Evolutionary conservation across 2,113 vertebrate genomes (phyloP).

Genomic region (Illadopsis cleaveri): DNA sequence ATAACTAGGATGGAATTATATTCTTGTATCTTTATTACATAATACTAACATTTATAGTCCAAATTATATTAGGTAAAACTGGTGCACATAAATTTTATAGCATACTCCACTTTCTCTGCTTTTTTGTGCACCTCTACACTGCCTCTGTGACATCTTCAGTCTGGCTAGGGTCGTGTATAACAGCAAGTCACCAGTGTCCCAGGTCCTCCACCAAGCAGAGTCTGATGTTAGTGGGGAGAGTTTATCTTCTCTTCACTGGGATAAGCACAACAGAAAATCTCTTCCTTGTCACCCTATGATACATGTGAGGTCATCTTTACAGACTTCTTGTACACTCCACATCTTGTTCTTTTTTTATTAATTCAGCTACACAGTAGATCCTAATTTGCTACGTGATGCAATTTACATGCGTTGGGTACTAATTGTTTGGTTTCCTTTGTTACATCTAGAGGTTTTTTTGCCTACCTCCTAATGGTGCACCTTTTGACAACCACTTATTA

Average conservation of each 20-base stretch:
- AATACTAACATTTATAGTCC: neutral
- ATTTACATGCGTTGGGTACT: neutral
- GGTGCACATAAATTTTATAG: neutral
- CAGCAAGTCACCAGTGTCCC: neutral
- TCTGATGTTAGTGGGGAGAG: too few species aligned
- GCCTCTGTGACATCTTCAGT: neutral
- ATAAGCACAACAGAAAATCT: neutral
- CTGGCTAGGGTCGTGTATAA: neutral
- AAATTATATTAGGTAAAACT: neutral
- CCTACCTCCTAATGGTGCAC: neutral
- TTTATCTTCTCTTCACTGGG: neutral
- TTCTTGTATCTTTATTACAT: neutral
- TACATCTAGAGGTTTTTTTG: neutral
- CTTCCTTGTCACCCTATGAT: neutral
- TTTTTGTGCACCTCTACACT: neutral
- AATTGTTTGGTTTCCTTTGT: neutral
- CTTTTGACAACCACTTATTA: neutral
- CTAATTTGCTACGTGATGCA: neutral
- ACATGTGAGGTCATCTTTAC: neutral
- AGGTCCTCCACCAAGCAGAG: neutral
- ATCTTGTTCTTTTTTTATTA: neutral
- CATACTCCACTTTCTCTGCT: neutral
- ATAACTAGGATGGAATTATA: neutral
- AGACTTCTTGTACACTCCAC: neutral
- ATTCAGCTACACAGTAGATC: neutral